Percentiles rank a stretch among this genome's conserved stretches.
Conservation (phyloP, 2,888 invertebrate genomes). For the Eilema caniola region DNA sequence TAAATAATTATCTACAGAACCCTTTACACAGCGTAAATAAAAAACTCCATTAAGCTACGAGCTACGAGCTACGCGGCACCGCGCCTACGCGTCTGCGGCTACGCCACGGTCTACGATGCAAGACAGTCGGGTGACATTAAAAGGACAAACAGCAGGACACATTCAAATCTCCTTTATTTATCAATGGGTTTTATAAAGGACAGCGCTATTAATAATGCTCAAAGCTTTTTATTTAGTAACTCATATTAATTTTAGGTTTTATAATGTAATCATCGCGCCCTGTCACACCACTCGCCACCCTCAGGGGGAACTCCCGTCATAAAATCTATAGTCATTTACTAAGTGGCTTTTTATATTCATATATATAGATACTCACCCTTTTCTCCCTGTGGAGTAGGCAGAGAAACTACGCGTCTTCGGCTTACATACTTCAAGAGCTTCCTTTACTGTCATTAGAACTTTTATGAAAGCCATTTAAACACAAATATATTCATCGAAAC, state of each 20-base stretch:
- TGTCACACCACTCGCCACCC: background rate
- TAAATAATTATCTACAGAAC: background rate
- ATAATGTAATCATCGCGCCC: background rate
- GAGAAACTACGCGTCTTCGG: too few relatives aligned
- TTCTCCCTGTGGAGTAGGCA: background rate
- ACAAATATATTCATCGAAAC: too few relatives aligned
- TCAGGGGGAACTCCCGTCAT: background rate
- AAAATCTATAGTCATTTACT: background rate
- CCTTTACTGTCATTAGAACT: too few relatives aligned
- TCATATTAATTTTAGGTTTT: background rate
- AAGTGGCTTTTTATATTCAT: background rate
- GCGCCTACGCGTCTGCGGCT: slow-evolving; percentile 53
- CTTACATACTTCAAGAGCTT: too few relatives aligned
- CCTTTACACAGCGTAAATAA: background rate
- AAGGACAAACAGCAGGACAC: slow-evolving; percentile 42
- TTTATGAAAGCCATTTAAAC: too few relatives aligned
- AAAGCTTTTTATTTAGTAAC: background rate
- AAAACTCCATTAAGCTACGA: slow-evolving; percentile 8
- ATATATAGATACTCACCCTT: background rate
- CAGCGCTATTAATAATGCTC: slow-evolving; percentile 14
- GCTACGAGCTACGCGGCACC: slow-evolving; percentile 43
- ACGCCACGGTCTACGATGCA: slow-evolving; percentile 40
- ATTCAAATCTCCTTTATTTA: slow-evolving; percentile 48
- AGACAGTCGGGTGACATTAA: slow-evolving; percentile 41
- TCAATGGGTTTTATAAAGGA: slow-evolving; percentile 43